phyloP scores from a whole-genome alignment of 2,113 vertebrate species.

The Rutilus rutilus region DNA sequence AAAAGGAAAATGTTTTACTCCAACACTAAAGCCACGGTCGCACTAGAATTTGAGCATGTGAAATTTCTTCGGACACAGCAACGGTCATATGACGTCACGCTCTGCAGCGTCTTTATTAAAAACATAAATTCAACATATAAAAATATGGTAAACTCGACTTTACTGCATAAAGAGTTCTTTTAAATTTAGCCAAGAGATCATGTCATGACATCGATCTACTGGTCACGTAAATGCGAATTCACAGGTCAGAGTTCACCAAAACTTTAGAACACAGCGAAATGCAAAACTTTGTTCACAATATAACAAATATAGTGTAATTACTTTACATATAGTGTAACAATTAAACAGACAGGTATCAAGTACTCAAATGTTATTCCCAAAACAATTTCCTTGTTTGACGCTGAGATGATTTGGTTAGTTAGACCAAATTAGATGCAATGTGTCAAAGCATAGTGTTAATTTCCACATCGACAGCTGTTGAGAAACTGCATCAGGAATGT shows the following conservation, averaged over 20 bases:
- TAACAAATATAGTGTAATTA: not conserved
- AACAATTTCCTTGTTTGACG: not conserved
- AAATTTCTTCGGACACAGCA: too few species aligned
- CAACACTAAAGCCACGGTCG: not conserved
- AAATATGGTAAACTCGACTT: too few species aligned
- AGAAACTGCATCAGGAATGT: constrained; percentile 11
- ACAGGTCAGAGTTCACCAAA: too few species aligned
- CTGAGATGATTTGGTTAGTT: constrained; percentile 2
- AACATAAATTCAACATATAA: too few species aligned
- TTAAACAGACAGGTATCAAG: constrained; percentile 6
- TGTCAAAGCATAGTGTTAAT: constrained; percentile 9
- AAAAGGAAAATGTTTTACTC: not conserved
- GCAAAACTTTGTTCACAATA: not conserved
- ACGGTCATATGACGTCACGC: too few species aligned
- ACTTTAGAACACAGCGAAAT: too few species aligned
- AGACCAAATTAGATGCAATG: not conserved
- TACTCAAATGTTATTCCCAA: not conserved
- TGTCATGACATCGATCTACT: too few species aligned
- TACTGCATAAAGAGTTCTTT: too few species aligned
- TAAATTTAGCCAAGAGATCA: too few species aligned
- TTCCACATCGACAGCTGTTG: constrained; percentile 14
- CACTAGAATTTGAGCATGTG: too few species aligned
- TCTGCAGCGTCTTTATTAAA: too few species aligned
- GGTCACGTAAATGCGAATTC: too few species aligned
- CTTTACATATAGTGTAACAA: not conserved